These are phyloP conservation scores for Netelia virgata DNA, from an alignment of 2,888 invertebrate genomes.

Conservation along the genomic window DNA sequence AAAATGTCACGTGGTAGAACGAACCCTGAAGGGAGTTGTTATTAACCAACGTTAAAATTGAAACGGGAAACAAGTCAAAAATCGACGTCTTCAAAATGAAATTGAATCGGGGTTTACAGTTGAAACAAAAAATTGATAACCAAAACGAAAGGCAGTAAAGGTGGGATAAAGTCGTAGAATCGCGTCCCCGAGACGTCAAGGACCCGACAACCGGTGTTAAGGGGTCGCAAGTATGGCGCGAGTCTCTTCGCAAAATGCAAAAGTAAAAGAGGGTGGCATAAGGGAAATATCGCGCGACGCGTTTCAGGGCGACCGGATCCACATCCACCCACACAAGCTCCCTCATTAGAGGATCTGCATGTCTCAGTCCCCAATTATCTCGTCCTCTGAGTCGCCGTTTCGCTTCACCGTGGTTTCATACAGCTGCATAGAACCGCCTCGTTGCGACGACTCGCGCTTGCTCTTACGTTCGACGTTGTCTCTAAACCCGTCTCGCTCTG, in stretches of 20 bases:
- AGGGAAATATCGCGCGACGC: slow-evolving; percentile 6
- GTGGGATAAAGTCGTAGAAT: too few relatives aligned
- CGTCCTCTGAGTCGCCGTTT: slow-evolving; percentile 72
- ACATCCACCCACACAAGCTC: slow-evolving; percentile 76
- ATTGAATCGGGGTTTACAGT: slow-evolving; percentile 60
- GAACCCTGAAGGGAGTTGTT: slow-evolving; percentile 42
- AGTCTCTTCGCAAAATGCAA: slow-evolving; percentile 19
- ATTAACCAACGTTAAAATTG: slow-evolving; percentile 76
- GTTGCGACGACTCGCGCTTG: neutral
- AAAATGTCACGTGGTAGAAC: slow-evolving; percentile 73
- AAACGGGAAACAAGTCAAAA: slow-evolving; percentile 76
- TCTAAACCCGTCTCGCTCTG: slow-evolving; percentile 76
- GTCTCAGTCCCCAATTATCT: slow-evolving; percentile 83
- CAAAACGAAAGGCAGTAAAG: too few relatives aligned
- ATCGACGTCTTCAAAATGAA: slow-evolving; percentile 77
- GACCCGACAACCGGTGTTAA: slow-evolving; percentile 3
- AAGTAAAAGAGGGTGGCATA: slow-evolving; percentile 16
- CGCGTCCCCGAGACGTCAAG: too few relatives aligned
- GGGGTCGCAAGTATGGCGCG: neutral
- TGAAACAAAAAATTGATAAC: slow-evolving; percentile 70
- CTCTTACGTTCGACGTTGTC: slow-evolving; percentile 28
- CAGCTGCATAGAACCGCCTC: neutral
- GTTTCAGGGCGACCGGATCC: slow-evolving; percentile 52
- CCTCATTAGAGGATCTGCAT: slow-evolving; percentile 83
- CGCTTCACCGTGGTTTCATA: slow-evolving; percentile 66